Evolutionary conservation across 2,888 invertebrate species (phyloP).

Genomic region (Epiblema foenella): DNA sequence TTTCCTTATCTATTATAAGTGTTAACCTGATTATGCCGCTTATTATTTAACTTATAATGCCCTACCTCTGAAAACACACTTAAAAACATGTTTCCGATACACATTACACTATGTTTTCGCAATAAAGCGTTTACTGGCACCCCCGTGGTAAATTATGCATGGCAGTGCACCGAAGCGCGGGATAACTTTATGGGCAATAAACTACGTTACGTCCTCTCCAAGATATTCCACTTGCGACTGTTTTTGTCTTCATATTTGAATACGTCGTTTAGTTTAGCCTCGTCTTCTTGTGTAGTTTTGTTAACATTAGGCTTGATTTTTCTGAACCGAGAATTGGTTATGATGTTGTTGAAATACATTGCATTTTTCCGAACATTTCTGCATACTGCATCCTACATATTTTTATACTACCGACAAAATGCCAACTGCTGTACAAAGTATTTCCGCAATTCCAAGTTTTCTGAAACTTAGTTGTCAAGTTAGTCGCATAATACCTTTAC

Average conservation of each 20-base stretch:
- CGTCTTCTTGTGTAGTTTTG: background rate
- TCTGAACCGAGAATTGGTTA: background rate
- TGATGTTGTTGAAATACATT: background rate
- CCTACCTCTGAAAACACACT: slow-evolving; percentile 8
- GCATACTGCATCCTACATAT: background rate
- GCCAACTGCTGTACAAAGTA: background rate
- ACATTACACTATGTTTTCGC: slow-evolving; percentile 34
- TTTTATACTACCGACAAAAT: background rate
- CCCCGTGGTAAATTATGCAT: slow-evolving; percentile 68
- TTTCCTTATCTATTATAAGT: background rate
- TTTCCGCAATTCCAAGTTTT: too few species aligned
- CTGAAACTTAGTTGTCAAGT: background rate
- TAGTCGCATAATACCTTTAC: too few species aligned
- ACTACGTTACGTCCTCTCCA: slow-evolving; percentile 59
- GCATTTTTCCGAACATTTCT: background rate
- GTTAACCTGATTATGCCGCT: slow-evolving; percentile 1
- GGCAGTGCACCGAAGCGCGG: slow-evolving; percentile 64
- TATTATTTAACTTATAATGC: too few species aligned
- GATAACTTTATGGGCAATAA: slow-evolving; percentile 71
- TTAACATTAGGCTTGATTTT: background rate
- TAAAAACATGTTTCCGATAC: slow-evolving; percentile 27
- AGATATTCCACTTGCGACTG: slow-evolving; percentile 26
- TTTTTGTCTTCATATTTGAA: slow-evolving; percentile 32
- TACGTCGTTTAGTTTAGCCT: slow-evolving; percentile 4
- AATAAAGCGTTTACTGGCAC: slow-evolving; percentile 44